Percentiles rank a stretch among this genome's conserved stretches.
Conservation (phyloP, 2,888 invertebrate genomes). For the Nemurella pictetii region DNA sequence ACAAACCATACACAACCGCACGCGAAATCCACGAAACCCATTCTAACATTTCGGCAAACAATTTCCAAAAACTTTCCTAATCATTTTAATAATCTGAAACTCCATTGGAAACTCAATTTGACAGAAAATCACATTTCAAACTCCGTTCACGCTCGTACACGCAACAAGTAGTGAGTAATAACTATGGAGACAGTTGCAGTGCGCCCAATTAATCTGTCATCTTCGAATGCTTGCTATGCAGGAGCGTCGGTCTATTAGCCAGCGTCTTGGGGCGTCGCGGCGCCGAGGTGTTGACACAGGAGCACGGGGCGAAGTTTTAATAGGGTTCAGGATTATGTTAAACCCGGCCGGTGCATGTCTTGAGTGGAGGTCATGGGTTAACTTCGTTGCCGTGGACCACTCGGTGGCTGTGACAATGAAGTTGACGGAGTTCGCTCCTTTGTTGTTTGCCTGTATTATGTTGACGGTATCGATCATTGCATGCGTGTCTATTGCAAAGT, state of each 20-base stretch:
- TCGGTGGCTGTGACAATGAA: neutral
- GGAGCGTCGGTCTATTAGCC: conserved; percentile 3
- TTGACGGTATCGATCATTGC: neutral
- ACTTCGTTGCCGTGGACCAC: neutral
- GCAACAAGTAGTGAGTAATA: neutral
- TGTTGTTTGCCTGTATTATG: neutral
- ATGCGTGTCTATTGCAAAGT: neutral
- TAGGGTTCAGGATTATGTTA: conserved; percentile 37
- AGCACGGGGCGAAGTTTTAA: conserved; percentile 37
- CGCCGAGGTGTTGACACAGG: neutral
- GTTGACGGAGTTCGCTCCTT: neutral
- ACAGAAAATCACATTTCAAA: neutral
- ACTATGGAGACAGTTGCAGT: neutral
- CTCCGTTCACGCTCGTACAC: neutral
- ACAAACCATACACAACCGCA: neutral
- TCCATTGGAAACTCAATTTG: neutral
- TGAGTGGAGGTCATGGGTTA: conserved; percentile 26
- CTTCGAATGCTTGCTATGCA: neutral
- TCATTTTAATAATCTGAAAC: neutral
- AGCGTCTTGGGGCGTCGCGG: neutral
- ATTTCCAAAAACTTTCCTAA: neutral
- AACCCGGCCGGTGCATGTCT: neutral
- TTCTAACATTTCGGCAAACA: neutral
- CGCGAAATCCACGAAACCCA: neutral
- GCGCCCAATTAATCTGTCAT: neutral